Conservation (phyloP, 2,797 vertebrate genomes). For the Huso huso region DNA sequence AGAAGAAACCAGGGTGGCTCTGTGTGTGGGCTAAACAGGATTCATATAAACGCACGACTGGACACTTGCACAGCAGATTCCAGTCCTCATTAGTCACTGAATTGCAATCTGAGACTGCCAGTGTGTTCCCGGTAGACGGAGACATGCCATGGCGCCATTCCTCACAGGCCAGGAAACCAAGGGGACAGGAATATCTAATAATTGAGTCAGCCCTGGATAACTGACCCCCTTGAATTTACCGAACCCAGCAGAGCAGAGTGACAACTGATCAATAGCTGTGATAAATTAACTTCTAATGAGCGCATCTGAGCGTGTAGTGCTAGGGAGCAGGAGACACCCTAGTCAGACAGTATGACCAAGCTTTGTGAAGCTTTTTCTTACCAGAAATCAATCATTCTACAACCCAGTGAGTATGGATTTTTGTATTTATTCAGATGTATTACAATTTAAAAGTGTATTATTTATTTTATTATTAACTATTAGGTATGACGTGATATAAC, state of each 20-base stretch:
- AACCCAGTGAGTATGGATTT: background rate
- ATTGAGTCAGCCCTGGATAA: constrained; percentile 31
- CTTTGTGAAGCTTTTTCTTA: constrained; percentile 8
- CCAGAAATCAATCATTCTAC: constrained; percentile 6
- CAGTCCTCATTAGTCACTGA: too few relatives aligned
- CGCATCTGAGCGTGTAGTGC: constrained; percentile 54
- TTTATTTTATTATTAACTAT: too few relatives aligned
- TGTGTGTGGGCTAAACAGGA: too few relatives aligned
- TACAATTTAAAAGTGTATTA: too few relatives aligned
- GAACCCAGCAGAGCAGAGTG: constrained; percentile 40
- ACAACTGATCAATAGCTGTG: constrained; percentile 62
- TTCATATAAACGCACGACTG: too few relatives aligned
- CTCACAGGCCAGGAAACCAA: constrained; percentile 10
- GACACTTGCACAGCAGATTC: too few relatives aligned
- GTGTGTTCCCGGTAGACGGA: constrained; percentile 25
- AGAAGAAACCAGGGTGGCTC: too few relatives aligned
- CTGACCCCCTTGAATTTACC: constrained; percentile 31
- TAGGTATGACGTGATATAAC: too few relatives aligned
- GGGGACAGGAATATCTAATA: constrained; percentile 28
- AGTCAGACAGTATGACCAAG: constrained; percentile 25
- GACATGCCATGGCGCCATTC: constrained; percentile 44
- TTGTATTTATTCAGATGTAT: too few relatives aligned
- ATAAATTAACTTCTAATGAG: constrained; percentile 77
- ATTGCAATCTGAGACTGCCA: too few relatives aligned
- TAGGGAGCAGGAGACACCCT: constrained; percentile 49